A percentile compares a stretch with the other conserved stretches of the same genome.
These are phyloP conservation scores for Machimus rusticus DNA, from an alignment of 2,888 invertebrate genomes.

Conservation along the genomic window DNA sequence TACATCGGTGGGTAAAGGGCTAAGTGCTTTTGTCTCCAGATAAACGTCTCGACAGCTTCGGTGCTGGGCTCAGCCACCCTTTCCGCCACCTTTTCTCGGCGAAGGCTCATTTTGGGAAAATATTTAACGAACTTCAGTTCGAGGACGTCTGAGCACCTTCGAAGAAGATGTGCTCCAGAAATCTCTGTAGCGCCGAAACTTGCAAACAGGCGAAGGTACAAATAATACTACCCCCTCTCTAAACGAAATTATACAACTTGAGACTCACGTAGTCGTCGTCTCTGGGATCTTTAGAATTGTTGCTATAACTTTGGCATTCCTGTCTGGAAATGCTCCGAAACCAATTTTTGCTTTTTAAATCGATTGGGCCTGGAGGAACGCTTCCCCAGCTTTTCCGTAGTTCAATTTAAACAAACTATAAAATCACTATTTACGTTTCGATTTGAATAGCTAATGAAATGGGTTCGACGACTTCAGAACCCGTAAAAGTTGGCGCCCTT, in stretches of 20 bases:
- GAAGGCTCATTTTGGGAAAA: constrained; percentile 20
- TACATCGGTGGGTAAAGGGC: neutral
- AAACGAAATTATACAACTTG: neutral
- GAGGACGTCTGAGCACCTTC: constrained; percentile 22
- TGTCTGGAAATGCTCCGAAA: neutral
- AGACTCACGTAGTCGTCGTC: neutral
- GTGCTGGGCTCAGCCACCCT: neutral
- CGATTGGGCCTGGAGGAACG: neutral
- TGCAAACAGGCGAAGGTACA: neutral
- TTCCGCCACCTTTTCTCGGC: neutral
- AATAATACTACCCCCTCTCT: neutral
- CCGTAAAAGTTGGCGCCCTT: neutral
- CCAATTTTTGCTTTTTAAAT: neutral
- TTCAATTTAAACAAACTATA: constrained; percentile 19
- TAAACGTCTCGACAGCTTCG: neutral
- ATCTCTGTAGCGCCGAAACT: neutral
- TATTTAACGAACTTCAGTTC: constrained; percentile 24
- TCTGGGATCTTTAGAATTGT: neutral
- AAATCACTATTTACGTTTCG: constrained; percentile 9
- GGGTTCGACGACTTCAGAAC: neutral
- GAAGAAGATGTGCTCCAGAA: neutral
- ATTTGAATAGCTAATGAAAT: constrained; percentile 10
- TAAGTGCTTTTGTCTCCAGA: neutral
- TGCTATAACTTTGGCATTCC: neutral
- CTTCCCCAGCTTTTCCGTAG: neutral